phyloP scores from a whole-genome alignment of 2,113 vertebrate genomes.

The Oriolus oriolus region DNA sequence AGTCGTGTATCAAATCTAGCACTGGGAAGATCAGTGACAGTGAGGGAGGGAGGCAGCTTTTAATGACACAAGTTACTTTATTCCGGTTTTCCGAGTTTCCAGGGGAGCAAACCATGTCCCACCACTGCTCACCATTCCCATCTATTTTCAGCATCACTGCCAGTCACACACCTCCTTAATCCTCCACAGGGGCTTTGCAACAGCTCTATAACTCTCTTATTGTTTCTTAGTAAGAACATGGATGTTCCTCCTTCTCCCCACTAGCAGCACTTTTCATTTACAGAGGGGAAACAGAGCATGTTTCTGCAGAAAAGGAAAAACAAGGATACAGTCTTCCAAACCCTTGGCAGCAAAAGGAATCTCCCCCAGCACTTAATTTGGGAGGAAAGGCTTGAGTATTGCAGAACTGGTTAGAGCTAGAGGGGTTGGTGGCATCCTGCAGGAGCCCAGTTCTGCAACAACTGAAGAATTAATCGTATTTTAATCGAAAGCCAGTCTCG shows the following conservation, averaged over 20 bases:
- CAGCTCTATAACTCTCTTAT: neutral
- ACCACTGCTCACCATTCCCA: neutral
- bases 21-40: neutral
- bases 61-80: neutral
- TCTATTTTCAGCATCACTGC: neutral
- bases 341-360: neutral
- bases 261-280: neutral
- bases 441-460: neutral
- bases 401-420: neutral
- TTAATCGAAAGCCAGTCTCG: neutral
- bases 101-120: neutral
- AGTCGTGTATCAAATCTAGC: neutral
- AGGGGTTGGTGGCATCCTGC: neutral
- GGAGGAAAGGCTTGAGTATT: neutral
- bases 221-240: neutral
- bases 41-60: neutral
- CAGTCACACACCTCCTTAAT: neutral
- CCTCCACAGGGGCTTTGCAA: neutral
- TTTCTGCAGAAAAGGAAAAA: neutral
- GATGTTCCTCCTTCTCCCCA: neutral
- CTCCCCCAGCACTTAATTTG: neutral
- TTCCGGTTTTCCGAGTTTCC: rapidly evolving
- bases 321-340: neutral
- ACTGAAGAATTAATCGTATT: neutral
- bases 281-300: neutral